Conservation (phyloP, 2,888 invertebrate genomes). For the Thumatha senex region DNA sequence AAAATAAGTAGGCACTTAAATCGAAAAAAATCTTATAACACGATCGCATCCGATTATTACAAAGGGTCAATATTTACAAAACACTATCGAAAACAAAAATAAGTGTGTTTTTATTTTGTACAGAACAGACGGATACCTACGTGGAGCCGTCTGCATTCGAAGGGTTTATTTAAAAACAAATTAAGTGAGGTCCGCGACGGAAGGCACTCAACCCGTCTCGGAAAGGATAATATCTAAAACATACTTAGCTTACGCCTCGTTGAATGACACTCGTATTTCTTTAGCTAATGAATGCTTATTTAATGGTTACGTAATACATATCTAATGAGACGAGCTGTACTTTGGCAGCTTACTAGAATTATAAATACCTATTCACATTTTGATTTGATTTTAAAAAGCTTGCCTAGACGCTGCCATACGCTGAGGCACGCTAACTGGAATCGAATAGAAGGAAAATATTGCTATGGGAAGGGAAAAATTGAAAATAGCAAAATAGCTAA, state of each 20-base stretch:
- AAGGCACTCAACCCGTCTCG: slow-evolving; percentile 54
- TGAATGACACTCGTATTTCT: background rate
- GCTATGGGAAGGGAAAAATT: too few species aligned
- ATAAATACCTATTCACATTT: too few species aligned
- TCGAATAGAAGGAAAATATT: too few species aligned
- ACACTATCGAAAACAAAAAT: slow-evolving; percentile 16
- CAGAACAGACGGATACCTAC: slow-evolving; percentile 10
- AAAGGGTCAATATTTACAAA: slow-evolving; percentile 23
- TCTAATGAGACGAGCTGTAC: too few species aligned
- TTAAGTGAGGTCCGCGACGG: slow-evolving; percentile 61
- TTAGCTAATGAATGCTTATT: background rate
- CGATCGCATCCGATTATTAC: slow-evolving; percentile 11
- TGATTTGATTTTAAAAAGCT: too few species aligned
- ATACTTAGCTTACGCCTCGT: slow-evolving; percentile 24
- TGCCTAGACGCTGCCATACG: too few species aligned
- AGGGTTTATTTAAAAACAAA: slow-evolving; percentile 77
- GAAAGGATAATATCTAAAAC: slow-evolving; percentile 51
- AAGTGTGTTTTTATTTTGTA: slow-evolving; percentile 11
- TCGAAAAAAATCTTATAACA: background rate
- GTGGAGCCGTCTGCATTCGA: slow-evolving; percentile 21
- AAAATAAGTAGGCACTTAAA: background rate
- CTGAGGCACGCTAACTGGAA: too few species aligned
- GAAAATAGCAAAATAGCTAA: too few species aligned
- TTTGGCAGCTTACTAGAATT: too few species aligned
- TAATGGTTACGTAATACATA: too few species aligned